Percentiles rank a stretch among this genome's conserved stretches.
Evolutionary conservation across 2,797 vertebrate species (phyloP).

Genomic region (Botia kubotai): DNA sequence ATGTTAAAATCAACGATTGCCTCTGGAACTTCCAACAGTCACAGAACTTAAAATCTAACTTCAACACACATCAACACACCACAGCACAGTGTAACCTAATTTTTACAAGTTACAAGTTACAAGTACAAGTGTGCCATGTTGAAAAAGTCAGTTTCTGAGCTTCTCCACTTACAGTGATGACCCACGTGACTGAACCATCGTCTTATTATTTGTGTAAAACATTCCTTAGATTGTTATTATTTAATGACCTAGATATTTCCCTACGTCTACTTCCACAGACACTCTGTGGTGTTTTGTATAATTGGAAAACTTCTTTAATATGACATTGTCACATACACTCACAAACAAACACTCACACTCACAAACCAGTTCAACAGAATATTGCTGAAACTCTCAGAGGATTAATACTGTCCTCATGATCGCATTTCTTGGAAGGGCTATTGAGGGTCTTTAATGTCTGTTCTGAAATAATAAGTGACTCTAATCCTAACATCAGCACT

Average conservation of each 20-base stretch:
- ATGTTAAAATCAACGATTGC: constrained; percentile 27
- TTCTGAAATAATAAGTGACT: constrained; percentile 44
- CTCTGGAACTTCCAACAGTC: neutral
- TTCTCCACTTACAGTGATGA: neutral
- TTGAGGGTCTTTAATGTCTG: constrained; percentile 35
- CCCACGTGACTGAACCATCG: neutral
- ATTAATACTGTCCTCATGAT: constrained; percentile 14
- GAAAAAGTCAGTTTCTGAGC: neutral
- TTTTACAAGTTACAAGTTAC: neutral
- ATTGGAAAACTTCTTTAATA: constrained; percentile 3
- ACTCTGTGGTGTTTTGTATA: constrained; percentile 5
- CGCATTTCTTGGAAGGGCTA: constrained; percentile 4
- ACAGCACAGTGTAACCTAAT: neutral
- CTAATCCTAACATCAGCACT: constrained; percentile 35
- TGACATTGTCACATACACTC: neutral
- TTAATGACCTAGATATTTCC: constrained; percentile 29
- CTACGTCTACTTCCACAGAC: neutral
- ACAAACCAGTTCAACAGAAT: neutral
- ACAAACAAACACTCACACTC: neutral
- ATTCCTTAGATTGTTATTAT: constrained; percentile 15
- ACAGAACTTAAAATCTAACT: neutral
- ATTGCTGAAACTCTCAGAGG: constrained; percentile 9
- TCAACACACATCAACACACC: neutral
- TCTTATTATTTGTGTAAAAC: constrained; percentile 4
- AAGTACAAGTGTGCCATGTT: neutral